Conservation (phyloP, 2,113 vertebrate species). For the Herpetotheres cachinnans region DNA sequence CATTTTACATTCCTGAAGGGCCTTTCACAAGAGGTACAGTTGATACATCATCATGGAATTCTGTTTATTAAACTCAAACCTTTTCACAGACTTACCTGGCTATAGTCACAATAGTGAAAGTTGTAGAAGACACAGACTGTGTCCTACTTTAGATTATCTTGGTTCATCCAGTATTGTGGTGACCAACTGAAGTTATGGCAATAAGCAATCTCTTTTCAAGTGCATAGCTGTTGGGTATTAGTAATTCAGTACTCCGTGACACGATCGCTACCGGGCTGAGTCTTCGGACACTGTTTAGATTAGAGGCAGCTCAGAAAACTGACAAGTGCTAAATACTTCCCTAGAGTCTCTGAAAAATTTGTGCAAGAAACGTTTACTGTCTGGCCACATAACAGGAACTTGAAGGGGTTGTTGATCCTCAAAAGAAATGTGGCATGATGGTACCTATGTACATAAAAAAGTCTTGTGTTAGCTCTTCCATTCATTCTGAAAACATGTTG, state of each 20-base stretch:
- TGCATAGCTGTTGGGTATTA: background rate
- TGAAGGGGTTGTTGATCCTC: background rate
- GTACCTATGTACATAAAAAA: background rate
- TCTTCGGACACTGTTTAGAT: background rate
- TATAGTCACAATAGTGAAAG: background rate
- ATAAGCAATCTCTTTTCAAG: background rate
- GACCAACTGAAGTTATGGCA: background rate
- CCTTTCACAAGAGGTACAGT: slow-evolving; percentile 85
- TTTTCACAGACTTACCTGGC: background rate
- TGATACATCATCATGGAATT: background rate
- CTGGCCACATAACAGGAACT: background rate
- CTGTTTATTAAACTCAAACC: background rate
- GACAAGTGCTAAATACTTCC: background rate
- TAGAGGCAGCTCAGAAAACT: background rate
- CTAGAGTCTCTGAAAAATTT: background rate
- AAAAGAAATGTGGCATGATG: background rate
- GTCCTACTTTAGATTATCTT: background rate
- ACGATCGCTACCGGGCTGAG: background rate
- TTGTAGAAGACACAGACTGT: background rate
- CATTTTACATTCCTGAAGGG: slow-evolving; percentile 92
- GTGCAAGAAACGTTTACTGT: background rate
- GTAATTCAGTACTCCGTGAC: fast-evolving
- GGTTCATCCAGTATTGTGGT: background rate
- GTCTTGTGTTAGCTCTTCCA: background rate
- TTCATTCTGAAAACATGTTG: background rate